phyloP scores from a whole-genome alignment of 2,797 vertebrate genomes.

The Dipus sagitta region DNA sequence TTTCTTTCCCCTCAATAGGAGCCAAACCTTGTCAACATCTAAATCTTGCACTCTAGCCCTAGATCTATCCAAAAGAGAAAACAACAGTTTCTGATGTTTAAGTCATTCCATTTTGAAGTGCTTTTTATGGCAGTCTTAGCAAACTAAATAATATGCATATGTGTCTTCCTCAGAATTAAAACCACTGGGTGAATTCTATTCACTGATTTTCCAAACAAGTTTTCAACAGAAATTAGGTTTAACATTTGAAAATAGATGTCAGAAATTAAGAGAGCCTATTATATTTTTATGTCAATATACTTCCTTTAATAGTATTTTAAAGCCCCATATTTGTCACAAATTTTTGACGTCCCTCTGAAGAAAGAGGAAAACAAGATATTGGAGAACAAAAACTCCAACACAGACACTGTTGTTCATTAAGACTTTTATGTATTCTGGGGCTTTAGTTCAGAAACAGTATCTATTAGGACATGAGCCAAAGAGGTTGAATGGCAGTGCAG shows the following conservation, averaged over 20 bases:
- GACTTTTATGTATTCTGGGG: rapidly evolving
- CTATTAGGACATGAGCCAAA: background rate
- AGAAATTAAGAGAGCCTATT: background rate
- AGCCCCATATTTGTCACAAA: background rate
- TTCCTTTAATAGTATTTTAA: background rate
- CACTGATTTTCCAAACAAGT: background rate
- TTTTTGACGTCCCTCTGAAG: background rate
- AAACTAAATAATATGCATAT: background rate
- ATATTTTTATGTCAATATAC: background rate
- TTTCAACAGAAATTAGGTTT: background rate
- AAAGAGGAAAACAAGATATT: background rate
- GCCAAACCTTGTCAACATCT: background rate
- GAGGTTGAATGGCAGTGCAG: background rate
- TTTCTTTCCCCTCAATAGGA: background rate
- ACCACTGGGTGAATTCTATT: background rate
- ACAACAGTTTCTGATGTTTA: background rate
- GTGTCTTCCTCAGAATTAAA: background rate
- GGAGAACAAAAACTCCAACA: background rate
- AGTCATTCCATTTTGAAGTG: background rate
- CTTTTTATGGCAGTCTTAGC: background rate
- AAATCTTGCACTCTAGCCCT: background rate
- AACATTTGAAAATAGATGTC: background rate
- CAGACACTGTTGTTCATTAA: background rate
- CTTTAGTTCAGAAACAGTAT: background rate
- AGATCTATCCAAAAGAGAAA: background rate